Evolutionary conservation across 2,888 invertebrate genomes (phyloP).

Genomic region (Patella depressa): DNA sequence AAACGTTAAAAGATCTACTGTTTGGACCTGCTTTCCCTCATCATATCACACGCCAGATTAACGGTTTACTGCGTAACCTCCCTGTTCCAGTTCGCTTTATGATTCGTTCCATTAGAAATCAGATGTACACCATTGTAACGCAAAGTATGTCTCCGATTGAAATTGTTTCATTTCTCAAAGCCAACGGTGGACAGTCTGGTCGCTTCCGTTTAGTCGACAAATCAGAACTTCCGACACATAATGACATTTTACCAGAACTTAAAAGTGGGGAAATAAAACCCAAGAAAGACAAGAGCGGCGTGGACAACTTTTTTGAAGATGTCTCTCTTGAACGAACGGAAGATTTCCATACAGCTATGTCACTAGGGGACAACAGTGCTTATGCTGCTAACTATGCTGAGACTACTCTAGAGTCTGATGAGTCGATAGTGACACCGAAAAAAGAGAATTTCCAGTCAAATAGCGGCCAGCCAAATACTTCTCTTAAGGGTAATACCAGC

Average conservation of each 20-base stretch:
- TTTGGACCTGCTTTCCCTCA: constrained; percentile 46
- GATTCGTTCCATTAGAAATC: background rate
- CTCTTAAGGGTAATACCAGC: background rate
- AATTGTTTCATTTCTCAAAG: background rate
- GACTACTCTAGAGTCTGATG: background rate
- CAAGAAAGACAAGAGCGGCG: background rate
- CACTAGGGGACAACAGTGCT: background rate
- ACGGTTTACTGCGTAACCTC: background rate
- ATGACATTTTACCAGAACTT: background rate
- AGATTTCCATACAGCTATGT: background rate
- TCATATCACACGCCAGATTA: background rate
- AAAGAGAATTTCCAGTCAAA: background rate
- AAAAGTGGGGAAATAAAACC: background rate
- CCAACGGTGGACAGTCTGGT: background rate
- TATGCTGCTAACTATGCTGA: background rate
- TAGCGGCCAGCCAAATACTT: background rate
- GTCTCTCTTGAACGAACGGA: background rate
- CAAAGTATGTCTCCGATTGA: background rate
- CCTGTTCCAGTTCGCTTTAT: background rate
- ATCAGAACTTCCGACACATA: background rate
- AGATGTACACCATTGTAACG: background rate
- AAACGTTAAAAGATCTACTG: constrained; percentile 43
- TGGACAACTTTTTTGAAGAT: background rate
- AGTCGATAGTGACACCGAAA: background rate
- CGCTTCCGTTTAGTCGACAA: background rate